These are phyloP conservation scores for Tachycineta bicolor DNA, from an alignment of 2,113 vertebrate species.

Conservation along the genomic window DNA sequence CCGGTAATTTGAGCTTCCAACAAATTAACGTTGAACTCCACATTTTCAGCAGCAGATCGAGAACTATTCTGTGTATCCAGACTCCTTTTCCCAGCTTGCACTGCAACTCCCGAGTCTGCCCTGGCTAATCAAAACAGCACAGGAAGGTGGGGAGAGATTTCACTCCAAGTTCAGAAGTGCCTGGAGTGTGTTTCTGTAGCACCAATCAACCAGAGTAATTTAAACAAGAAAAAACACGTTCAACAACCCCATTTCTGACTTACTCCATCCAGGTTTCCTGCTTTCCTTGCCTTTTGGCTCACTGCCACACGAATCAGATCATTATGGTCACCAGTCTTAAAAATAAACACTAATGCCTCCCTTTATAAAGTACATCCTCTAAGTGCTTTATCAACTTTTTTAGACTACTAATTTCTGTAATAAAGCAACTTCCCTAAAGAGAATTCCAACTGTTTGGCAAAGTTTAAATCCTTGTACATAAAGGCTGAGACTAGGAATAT, in stretches of 20 bases:
- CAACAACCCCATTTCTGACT: conserved; percentile 7
- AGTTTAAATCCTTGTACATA: not conserved
- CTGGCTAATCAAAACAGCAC: not conserved
- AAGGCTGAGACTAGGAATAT: not conserved
- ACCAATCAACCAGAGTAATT: not conserved
- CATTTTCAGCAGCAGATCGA: not conserved
- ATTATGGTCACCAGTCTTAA: not conserved
- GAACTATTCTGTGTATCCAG: not conserved
- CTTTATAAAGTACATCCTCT: not conserved
- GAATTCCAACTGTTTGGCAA: not conserved
- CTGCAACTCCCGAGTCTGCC: not conserved
- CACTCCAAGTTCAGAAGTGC: not conserved
- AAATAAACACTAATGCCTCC: conserved; percentile 38
- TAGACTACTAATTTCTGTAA: not conserved
- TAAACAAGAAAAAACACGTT: conserved; percentile 45
- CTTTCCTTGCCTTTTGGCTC: conserved; percentile 34
- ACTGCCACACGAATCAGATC: conserved; percentile 13
- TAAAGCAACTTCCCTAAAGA: not conserved
- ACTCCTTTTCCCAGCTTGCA: not conserved
- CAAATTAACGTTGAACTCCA: not conserved
- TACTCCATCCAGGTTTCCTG: conserved; percentile 41
- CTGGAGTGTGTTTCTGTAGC: not conserved
- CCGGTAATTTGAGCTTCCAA: not conserved
- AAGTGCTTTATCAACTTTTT: not conserved
- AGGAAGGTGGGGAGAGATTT: not conserved